Evolutionary conservation across 2,888 invertebrate genomes (phyloP).

Genomic region (Diarsia rubi): DNA sequence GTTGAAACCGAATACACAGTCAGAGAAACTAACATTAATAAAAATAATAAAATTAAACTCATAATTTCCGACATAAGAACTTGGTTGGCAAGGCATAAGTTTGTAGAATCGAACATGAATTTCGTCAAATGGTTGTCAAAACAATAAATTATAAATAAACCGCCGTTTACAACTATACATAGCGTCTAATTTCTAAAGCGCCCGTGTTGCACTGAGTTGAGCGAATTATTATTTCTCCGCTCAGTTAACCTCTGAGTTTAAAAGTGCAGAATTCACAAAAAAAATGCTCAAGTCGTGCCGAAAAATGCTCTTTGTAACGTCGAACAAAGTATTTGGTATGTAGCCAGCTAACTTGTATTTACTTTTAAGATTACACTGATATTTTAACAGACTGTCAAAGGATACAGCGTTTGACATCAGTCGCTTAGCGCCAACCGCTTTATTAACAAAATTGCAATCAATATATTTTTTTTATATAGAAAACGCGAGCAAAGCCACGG

Average conservation of each 20-base stretch:
- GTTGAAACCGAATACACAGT: constrained; percentile 60
- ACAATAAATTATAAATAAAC: constrained; percentile 65
- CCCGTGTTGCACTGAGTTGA: constrained; percentile 55
- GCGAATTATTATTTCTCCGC: constrained; percentile 25
- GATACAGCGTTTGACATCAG: too few relatives aligned
- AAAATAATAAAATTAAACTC: constrained; percentile 60
- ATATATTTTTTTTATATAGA: too few relatives aligned
- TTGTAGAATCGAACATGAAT: constrained; percentile 48
- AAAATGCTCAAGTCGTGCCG: constrained; percentile 59
- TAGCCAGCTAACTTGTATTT: too few relatives aligned
- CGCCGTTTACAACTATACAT: constrained; percentile 64
- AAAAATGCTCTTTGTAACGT: constrained; percentile 43
- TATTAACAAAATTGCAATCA: too few relatives aligned
- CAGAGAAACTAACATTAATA: constrained; percentile 70
- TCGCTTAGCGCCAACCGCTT: too few relatives aligned
- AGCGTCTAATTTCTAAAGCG: constrained; percentile 68
- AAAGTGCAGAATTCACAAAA: constrained; percentile 59
- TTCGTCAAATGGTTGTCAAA: constrained; percentile 58
- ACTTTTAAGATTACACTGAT: too few relatives aligned
- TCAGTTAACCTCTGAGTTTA: constrained; percentile 46
- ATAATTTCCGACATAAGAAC: constrained; percentile 75
- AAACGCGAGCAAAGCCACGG: too few relatives aligned
- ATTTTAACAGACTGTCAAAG: too few relatives aligned
- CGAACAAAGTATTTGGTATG: too few relatives aligned
- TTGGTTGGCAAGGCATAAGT: constrained; percentile 80